Evolutionary conservation across 2,797 vertebrate genomes (phyloP).

Genomic region (Sternarchorhynchus goeldii): DNA sequence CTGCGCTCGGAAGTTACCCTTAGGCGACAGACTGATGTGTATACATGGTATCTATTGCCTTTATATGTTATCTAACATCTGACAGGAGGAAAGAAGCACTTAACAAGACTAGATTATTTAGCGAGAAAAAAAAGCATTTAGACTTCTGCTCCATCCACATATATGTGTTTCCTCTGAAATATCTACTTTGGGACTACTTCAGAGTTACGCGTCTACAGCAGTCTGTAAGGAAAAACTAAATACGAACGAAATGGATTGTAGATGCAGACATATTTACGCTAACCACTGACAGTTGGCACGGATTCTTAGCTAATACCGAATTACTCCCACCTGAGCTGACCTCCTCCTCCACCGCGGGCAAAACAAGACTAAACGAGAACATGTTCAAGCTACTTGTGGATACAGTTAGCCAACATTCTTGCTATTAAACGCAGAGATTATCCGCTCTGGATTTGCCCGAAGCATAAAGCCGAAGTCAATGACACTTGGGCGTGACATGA

Average conservation of each 20-base stretch:
- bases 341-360: constrained; percentile 39
- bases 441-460: constrained; percentile 8
- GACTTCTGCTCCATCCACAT: constrained; percentile 2
- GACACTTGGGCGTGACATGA: constrained; percentile 22
- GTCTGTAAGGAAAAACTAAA: background rate
- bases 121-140: constrained; percentile 4
- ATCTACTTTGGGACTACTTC: constrained; percentile 18
- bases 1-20: constrained; percentile 38
- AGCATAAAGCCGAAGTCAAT: constrained; percentile 16
- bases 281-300: background rate
- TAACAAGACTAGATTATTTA: constrained; percentile 20
- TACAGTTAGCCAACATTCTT: constrained; percentile 34
- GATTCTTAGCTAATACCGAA: constrained; percentile 19
- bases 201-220: background rate
- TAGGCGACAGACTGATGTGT: constrained; percentile 40
- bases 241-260: background rate
- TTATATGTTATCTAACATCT: constrained; percentile 47
- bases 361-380: constrained; percentile 45
- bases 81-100: constrained; percentile 40
- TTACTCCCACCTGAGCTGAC: constrained; percentile 40
- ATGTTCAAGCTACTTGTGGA: constrained; percentile 41
- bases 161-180: constrained; percentile 11
- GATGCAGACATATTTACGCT: background rate
- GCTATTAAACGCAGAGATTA: constrained; percentile 34
- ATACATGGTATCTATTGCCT: constrained; percentile 39